Percentiles rank a stretch among this genome's conserved stretches.
Evolutionary conservation across 2,797 vertebrate species (phyloP).

Genomic region (Chanos chanos): DNA sequence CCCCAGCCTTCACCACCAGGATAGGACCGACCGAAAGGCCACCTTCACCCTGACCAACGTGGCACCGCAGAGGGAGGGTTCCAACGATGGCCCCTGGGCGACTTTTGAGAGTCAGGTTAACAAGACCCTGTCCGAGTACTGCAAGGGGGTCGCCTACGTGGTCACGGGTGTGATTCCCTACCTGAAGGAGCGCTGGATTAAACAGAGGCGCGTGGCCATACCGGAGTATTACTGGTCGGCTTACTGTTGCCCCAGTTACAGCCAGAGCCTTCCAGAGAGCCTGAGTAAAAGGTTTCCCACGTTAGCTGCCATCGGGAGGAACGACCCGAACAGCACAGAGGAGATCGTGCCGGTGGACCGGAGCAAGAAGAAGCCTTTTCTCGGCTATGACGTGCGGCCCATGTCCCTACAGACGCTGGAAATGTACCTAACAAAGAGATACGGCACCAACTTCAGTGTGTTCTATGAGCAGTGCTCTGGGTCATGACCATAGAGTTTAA

Average conservation of each 20-base stretch:
- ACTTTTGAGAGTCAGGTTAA: conserved; percentile 50
- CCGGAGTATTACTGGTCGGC: conserved; percentile 71
- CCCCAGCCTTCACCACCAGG: conserved; percentile 64
- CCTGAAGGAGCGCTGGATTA: conserved; percentile 54
- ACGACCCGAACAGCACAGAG: conserved; percentile 64
- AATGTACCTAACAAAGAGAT: conserved; percentile 54
- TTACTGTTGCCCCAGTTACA: conserved; percentile 66
- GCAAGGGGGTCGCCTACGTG: conserved; percentile 55
- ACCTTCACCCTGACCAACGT: conserved; percentile 72
- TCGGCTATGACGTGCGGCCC: conserved; percentile 58
- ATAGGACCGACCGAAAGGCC: conserved; percentile 33
- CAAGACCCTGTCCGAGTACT: conserved; percentile 45
- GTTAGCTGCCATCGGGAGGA: conserved; percentile 64
- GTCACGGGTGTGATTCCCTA: conserved; percentile 69
- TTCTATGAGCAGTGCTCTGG: conserved; percentile 59
- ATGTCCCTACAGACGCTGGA: conserved; percentile 59
- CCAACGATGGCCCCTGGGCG: conserved; percentile 66
- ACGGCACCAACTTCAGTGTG: conserved; percentile 44
- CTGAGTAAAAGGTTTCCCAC: conserved; percentile 53
- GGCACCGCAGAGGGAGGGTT: conserved; percentile 60
- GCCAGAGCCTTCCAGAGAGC: conserved; percentile 46
- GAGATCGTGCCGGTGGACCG: conserved; percentile 62
- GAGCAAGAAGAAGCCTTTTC: conserved; percentile 13
- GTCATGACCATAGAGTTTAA: too few relatives aligned
- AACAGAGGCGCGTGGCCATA: conserved; percentile 56